Evolutionary conservation across 1,140 invertebrate species (phyloP).

Genomic region (Cotesia vestalis): DNA sequence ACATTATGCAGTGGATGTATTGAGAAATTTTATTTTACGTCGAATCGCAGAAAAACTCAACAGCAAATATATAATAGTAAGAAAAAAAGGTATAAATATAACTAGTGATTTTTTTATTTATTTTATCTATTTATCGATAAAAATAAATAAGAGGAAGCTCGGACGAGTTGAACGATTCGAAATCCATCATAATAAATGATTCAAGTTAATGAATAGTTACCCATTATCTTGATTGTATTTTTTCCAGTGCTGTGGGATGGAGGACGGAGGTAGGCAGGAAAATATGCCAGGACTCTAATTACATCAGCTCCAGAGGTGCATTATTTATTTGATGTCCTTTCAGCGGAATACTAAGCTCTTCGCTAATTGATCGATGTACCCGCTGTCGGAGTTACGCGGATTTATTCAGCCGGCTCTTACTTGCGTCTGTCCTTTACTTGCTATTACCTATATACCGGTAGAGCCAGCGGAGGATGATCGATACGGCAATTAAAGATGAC

Average conservation of each 20-base stretch:
- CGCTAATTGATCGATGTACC: slow-evolving; percentile 40
- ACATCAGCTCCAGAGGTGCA: not conserved
- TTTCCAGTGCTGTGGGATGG: not conserved
- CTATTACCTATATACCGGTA: not conserved
- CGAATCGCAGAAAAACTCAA: not conserved
- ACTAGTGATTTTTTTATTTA: too few species aligned
- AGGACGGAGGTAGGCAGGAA: not conserved
- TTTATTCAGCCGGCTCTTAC: not conserved
- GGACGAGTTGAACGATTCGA: too few species aligned
- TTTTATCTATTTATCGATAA: too few species aligned
- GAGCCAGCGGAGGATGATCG: slow-evolving; percentile 27
- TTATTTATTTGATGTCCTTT: not conserved
- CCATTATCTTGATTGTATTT: not conserved
- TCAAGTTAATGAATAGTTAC: slow-evolving; percentile 9
- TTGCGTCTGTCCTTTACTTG: not conserved
- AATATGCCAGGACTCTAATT: slow-evolving; percentile 6
- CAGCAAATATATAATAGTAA: not conserved
- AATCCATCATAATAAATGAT: too few species aligned
- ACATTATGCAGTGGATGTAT: not conserved
- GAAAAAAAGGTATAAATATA: not conserved
- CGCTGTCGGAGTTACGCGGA: slow-evolving; percentile 22
- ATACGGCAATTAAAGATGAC: slow-evolving; percentile 43
- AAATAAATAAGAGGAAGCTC: too few species aligned
- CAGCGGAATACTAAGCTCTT: slow-evolving; percentile 24
- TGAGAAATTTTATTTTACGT: too few species aligned